Base-by-base conservation (phyloP, 2,888 invertebrate genomes). In the Asteroscopus sphinx region DNA sequence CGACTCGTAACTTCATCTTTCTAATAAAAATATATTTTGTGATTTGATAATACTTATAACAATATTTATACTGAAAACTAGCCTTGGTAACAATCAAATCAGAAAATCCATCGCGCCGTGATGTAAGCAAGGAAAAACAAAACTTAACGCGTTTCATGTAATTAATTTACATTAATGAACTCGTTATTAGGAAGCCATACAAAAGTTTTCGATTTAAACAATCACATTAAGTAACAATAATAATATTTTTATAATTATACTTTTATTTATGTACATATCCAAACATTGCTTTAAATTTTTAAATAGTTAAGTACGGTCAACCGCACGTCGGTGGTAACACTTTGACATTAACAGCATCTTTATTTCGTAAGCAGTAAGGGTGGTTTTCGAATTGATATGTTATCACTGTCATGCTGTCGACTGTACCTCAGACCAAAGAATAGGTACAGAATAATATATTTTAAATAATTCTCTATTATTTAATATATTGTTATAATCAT, bases 221-320 rank as follows among this genome's bases (percentile, higher is more conserved):
- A 88, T 87, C 86, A 90, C 88, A 86, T 67, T 90, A 91, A 91
- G 89, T 92, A 92, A 93, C 89, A 90, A 87, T 90, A 84, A 84
- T 81, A 78, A 80, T 80, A 82, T 84, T 80, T 79, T 80, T 78
- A 80, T 84, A 86, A 81, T 79, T 80, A 80, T 83, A 87, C 85
- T 79, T 68, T 87, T 89, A 68, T 68, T 21, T 64, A 91, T 92
- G 82, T 92, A 91, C 91, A 91, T 78, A 87, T 87, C 82, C 84
- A 81, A 91, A 89, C 85, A 92, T 91, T 92, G 90, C 90, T 92
- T 91, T 88, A 65, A 79, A 77, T 81, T 82, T 60, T 81, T 81
- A 74, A 80, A 82, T 83, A 83, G 66, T 77, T 82, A 85, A 77
- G 72, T 76, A 77, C 61, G 70, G 67, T n/a, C n/a, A n/a, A n/a